Evolutionary conservation across 2,113 vertebrate genomes (phyloP).

Genomic region (Etheostoma cragini): DNA sequence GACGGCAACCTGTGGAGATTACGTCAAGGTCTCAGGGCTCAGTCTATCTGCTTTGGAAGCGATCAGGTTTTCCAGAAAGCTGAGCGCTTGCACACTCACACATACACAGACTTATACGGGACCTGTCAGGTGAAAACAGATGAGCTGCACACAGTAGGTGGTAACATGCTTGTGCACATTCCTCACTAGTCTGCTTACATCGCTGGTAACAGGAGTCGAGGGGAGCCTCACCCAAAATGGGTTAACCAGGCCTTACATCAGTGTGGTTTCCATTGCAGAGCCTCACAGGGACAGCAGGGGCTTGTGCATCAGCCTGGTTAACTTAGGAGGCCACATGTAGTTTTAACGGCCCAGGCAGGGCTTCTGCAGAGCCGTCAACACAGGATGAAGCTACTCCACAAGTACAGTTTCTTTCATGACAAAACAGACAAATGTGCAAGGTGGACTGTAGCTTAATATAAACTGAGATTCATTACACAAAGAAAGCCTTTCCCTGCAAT

Average conservation of each 20-base stretch:
- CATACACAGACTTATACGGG: conserved; percentile 30
- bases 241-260: conserved; percentile 50
- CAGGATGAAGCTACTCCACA: conserved; percentile 1
- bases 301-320: conserved; percentile 27
- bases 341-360: not conserved
- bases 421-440: conserved; percentile 14
- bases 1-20: conserved; percentile 40
- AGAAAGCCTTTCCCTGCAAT: not conserved
- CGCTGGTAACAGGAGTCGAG: conserved; percentile 70
- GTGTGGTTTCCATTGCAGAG: conserved; percentile 40
- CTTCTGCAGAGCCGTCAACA: conserved; percentile 28
- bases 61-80: conserved; percentile 62
- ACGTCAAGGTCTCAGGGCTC: conserved; percentile 55
- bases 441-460: conserved; percentile 3
- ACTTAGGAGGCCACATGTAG: conserved; percentile 4
- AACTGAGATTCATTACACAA: not conserved
- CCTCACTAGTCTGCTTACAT: conserved; percentile 71
- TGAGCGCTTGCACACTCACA: conserved; percentile 11
- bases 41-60: conserved; percentile 41
- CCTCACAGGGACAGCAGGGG: conserved; percentile 22
- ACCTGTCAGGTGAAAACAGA: conserved; percentile 77
- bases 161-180: conserved; percentile 75
- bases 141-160: conserved; percentile 76
- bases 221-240: conserved; percentile 62
- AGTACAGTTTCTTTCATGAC: conserved; percentile 18